Percentiles rank a stretch among this genome's conserved stretches.
Conservation (phyloP, 2,797 vertebrate species). For the Schizothorax lantsangensis region DNA sequence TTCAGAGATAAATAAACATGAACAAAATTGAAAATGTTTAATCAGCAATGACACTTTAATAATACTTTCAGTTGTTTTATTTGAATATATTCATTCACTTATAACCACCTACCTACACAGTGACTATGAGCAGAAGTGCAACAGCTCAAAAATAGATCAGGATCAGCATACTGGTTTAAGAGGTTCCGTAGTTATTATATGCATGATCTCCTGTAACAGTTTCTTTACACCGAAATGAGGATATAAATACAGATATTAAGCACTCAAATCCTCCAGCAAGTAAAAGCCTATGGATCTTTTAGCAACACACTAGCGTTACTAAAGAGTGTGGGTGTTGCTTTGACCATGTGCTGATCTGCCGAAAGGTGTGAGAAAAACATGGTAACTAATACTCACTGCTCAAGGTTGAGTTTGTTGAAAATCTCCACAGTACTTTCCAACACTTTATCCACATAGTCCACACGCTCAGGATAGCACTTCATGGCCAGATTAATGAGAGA, state of each 20-base stretch:
- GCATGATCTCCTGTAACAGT: background rate
- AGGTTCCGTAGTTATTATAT: background rate
- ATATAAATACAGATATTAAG: background rate
- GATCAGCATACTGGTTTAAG: background rate
- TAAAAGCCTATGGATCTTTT: background rate
- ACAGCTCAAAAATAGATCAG: background rate
- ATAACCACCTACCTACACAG: background rate
- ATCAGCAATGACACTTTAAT: background rate
- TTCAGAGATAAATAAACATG: background rate
- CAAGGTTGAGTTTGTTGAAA: constrained; percentile 97
- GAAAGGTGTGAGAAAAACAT: constrained; percentile 1
- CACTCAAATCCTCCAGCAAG: background rate
- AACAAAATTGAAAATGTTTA: background rate
- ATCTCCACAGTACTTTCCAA: constrained; percentile 98
- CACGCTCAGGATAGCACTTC: constrained; percentile 98
- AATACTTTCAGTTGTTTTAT: background rate
- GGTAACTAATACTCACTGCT: constrained; percentile 87
- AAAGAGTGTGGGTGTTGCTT: constrained; percentile 9
- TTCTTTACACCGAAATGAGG: background rate
- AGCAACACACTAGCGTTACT: background rate
- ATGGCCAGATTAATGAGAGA: constrained; percentile 98
- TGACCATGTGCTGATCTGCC: constrained; percentile 14
- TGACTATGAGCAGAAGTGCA: background rate
- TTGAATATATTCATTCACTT: background rate
- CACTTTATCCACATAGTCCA: constrained; percentile 98